Conservation (phyloP, 2,113 vertebrate genomes). For the Macrotis lagotis region DNA sequence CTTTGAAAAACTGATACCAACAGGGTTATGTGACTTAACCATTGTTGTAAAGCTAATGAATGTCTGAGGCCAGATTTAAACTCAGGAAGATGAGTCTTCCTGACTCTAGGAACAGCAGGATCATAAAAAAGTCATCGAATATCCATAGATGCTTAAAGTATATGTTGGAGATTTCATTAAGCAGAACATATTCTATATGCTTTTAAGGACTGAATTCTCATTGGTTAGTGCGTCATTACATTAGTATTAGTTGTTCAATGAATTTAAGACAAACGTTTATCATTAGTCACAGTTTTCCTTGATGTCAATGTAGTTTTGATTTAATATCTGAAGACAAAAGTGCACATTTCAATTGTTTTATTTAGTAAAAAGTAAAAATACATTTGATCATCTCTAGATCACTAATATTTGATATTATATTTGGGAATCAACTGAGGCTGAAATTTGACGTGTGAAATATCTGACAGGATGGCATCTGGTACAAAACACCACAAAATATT, state of each 20-base stretch:
- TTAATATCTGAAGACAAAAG: not conserved
- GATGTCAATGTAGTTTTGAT: not conserved
- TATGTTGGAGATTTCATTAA: not conserved
- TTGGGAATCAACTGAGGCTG: not conserved
- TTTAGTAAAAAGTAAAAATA: not conserved
- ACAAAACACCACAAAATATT: not conserved
- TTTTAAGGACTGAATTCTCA: not conserved
- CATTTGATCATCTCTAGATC: not conserved
- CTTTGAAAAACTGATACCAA: not conserved
- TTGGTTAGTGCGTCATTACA: not conserved
- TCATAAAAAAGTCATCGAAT: not conserved
- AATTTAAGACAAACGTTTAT: not conserved
- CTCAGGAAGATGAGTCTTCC: no score
- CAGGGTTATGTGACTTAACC: not conserved
- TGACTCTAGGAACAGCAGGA: not conserved
- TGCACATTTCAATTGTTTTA: not conserved
- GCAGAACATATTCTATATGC: not conserved
- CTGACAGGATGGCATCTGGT: not conserved
- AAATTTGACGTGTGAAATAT: not conserved
- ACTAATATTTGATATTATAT: not conserved
- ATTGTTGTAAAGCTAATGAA: not conserved
- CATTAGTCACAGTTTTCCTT: not conserved
- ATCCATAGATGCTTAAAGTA: not conserved
- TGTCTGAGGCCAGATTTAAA: no score
- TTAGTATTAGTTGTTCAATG: not conserved